Evolutionary conservation across 2,888 invertebrate species (phyloP).

Genomic region (Sepiola atlantica): DNA sequence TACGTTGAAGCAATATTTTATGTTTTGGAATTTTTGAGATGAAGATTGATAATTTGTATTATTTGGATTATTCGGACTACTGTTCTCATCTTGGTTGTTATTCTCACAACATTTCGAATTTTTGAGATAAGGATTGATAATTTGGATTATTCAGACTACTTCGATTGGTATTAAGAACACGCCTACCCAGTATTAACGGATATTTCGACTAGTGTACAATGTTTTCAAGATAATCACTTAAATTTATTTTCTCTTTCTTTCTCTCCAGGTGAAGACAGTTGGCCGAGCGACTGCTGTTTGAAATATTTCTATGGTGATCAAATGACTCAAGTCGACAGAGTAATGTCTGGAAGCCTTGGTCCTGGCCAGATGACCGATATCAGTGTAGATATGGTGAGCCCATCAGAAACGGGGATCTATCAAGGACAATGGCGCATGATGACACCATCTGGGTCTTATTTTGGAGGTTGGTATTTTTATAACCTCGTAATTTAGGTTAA

Average conservation of each 20-base stretch:
- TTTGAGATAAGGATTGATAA: no score
- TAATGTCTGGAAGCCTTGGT: slow-evolving; percentile 82
- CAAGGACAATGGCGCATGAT: slow-evolving; percentile 92
- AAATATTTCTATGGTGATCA: slow-evolving; percentile 83
- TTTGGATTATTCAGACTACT: no score
- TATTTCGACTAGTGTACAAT: not conserved
- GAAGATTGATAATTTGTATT: no score
- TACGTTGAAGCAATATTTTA: no score
- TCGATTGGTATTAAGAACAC: no score
- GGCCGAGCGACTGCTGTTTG: slow-evolving; percentile 87
- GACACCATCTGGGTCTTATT: slow-evolving; percentile 89
- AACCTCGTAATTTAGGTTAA: no score
- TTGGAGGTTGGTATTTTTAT: slow-evolving; percentile 90
- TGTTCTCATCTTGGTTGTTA: no score
- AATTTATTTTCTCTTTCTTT: not conserved
- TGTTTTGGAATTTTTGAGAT: no score
- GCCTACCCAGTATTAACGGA: no score
- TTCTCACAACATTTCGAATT: no score
- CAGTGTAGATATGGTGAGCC: slow-evolving; percentile 87
- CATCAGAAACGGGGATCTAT: slow-evolving; percentile 83
- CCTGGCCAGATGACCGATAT: slow-evolving; percentile 87
- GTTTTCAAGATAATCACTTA: not conserved
- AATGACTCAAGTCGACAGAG: slow-evolving; percentile 78
- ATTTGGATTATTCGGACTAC: no score
- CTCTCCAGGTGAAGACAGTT: slow-evolving; percentile 80